These are phyloP conservation scores for Xenentodon cancila DNA, from an alignment of 2,797 vertebrate species.

Conservation along the genomic window DNA sequence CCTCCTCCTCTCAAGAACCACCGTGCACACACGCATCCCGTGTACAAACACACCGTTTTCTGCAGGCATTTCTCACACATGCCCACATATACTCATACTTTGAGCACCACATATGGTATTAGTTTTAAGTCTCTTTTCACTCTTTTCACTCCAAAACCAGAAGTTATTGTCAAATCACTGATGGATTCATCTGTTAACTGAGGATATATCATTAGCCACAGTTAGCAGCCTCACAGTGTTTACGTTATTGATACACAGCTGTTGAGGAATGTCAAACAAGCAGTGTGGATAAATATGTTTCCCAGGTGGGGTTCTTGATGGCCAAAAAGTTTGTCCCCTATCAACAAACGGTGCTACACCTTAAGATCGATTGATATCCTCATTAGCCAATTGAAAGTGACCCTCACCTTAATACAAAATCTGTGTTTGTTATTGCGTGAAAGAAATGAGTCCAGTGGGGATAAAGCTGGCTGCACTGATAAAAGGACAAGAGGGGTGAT, in stretches of 20 bases:
- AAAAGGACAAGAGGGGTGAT: conserved; percentile 54
- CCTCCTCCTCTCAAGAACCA: conserved; percentile 5
- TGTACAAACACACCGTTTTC: conserved; percentile 28
- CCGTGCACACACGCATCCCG: conserved; percentile 4
- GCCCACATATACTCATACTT: conserved; percentile 23
- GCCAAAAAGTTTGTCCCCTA: conserved; percentile 43
- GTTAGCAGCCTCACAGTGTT: conserved; percentile 69
- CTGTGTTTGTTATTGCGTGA: conserved; percentile 78
- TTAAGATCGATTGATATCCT: conserved; percentile 75
- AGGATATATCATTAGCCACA: conserved; percentile 72
- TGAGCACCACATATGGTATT: conserved; percentile 54
- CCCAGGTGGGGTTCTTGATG: conserved; percentile 76
- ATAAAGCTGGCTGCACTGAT: conserved; percentile 57
- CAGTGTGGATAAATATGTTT: conserved; percentile 70
- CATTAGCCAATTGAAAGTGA: conserved; percentile 68
- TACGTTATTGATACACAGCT: conserved; percentile 71
- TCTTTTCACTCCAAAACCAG: conserved; percentile 55
- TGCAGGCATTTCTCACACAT: conserved; percentile 29
- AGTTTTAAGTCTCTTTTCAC: conserved; percentile 57
- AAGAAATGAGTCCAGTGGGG: conserved; percentile 72
- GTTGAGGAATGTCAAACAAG: conserved; percentile 77
- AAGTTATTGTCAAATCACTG: conserved; percentile 66
- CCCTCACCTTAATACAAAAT: conserved; percentile 59
- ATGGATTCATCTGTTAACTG: conserved; percentile 73
- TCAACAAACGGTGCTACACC: conserved; percentile 38